Evolutionary conservation across 2,888 invertebrate genomes (phyloP).

Genomic region (Trimorus sp.): DNA sequence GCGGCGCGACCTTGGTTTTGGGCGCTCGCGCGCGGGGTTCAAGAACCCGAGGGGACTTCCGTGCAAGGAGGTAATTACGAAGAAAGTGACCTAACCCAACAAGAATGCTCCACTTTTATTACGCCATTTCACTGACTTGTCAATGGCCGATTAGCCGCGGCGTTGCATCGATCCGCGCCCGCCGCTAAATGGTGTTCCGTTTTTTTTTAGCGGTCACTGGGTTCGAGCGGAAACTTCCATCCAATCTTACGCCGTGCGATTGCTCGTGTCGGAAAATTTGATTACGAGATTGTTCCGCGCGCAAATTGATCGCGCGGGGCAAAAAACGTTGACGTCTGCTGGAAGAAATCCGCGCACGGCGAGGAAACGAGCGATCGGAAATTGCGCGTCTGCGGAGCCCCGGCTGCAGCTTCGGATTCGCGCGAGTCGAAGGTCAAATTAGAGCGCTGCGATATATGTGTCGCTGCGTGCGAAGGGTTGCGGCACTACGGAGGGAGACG

Average conservation of each 20-base stretch:
- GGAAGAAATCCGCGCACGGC: neutral
- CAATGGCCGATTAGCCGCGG: slow-evolving; percentile 47
- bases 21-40: slow-evolving; percentile 66
- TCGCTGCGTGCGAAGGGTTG: slow-evolving; percentile 48
- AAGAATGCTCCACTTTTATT: slow-evolving; percentile 50
- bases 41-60: slow-evolving; percentile 72
- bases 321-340: neutral
- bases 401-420: slow-evolving; percentile 13
- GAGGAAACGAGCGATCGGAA: slow-evolving; percentile 9
- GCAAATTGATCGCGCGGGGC: too few species aligned
- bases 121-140: slow-evolving; percentile 45
- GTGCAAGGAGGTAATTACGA: slow-evolving; percentile 77
- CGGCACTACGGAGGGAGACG: slow-evolving; percentile 63
- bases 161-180: slow-evolving; percentile 25
- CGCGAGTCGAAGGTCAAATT: slow-evolving; percentile 48
- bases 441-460: slow-evolving; percentile 40
- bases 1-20: slow-evolving; percentile 71
- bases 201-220: slow-evolving; percentile 4
- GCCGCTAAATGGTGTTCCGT: neutral
- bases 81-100: slow-evolving; percentile 76
- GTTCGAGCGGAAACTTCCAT: too few species aligned
- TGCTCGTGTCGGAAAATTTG: too few species aligned
- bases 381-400: neutral
- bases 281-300: too few species aligned
- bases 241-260: too few species aligned